Evolutionary conservation across 2,797 vertebrate species (phyloP).

Genomic region (Semaprochilodus insignis): DNA sequence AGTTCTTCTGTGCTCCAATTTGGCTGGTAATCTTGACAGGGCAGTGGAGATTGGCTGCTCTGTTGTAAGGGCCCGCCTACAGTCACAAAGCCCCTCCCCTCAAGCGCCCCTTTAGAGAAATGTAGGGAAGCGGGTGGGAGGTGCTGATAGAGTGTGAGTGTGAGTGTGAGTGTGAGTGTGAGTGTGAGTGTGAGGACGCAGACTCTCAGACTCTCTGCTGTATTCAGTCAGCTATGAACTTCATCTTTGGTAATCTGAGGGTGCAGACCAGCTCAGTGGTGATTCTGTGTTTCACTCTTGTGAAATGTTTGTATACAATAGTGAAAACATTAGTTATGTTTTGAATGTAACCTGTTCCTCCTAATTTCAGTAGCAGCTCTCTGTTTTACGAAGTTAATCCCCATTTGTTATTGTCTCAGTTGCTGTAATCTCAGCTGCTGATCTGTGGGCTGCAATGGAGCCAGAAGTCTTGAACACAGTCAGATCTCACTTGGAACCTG

Average conservation of each 20-base stretch:
- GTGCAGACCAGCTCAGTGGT: neutral
- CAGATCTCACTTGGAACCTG: constrained; percentile 74
- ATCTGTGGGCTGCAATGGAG: constrained; percentile 95
- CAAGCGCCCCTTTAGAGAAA: constrained; percentile 53
- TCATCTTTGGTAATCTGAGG: constrained; percentile 81
- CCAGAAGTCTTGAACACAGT: constrained; percentile 86
- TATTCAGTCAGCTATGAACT: constrained; percentile 67
- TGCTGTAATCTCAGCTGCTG: constrained; percentile 71
- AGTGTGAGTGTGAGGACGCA: constrained; percentile 48
- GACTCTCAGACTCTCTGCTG: constrained; percentile 49
- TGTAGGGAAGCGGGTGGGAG: constrained; percentile 48
- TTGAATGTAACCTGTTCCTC: neutral
- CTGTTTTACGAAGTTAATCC: neutral
- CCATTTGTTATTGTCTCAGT: neutral
- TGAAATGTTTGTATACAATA: too few species aligned
- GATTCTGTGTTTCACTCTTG: constrained; percentile 23
- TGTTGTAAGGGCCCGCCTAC: constrained; percentile 92
- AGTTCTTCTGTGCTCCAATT: constrained; percentile 64
- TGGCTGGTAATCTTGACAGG: constrained; percentile 92
- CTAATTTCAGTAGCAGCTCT: neutral
- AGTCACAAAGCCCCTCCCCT: constrained; percentile 64
- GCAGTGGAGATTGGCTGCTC: constrained; percentile 77
- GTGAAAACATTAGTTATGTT: too few species aligned
- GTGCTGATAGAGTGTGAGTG: constrained; percentile 58
- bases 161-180: constrained; percentile 33